Base-by-base conservation (phyloP, 2,888 invertebrate species). In the Autographa gamma region DNA sequence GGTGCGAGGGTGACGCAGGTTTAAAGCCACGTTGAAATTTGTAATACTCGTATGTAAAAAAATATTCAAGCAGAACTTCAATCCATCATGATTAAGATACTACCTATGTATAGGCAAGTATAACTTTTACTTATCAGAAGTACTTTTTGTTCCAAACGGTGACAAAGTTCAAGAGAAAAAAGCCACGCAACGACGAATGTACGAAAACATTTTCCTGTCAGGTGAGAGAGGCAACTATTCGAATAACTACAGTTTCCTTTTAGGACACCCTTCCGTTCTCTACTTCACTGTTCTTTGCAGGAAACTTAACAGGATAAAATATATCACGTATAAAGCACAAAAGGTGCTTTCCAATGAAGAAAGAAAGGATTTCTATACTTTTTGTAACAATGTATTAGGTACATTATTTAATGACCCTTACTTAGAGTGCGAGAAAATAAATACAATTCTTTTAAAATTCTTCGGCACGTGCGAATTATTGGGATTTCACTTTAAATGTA, bases 361-460 rank as follows among this genome's bases (percentile, higher is more conserved):
- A 48, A 48, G 48, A 48, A 48, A 48, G 48, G 48, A 48, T n/a
- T 48, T 48, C n/a, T 48, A 16, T 48, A 48, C 48, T n/a, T n/a
- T 8, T 48, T 6, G n/a, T 48, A n/a, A 14, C 14, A 43, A 43
- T 43, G 43, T 43, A 43, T 43, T 43, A n/a, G n/a, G n/a, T n/a
- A 43, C 43, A 48, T 38, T 38, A 11, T 48, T 48, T 48, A 48
- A 48, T 48, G 48, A 48, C 0, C 48, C 48, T 48, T 48, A 48
- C n/a, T n/a, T 48, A 48, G 7, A n/a, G 19, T 19, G 9, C 11
- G 9, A 56, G 54, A 56, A 25, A 56, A 32, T 48, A 48, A 19
- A 63, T 18, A 63, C 16, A 63, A 19, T 56, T 56, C 43, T 19
- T 31, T 25, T 25, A 31, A 62, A 62, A 52, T 52, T 31, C 32